Evolutionary conservation across 37 sponge, comb jelly and placozoan species (phyloP).

Genomic region (Agelas oroides): DNA sequence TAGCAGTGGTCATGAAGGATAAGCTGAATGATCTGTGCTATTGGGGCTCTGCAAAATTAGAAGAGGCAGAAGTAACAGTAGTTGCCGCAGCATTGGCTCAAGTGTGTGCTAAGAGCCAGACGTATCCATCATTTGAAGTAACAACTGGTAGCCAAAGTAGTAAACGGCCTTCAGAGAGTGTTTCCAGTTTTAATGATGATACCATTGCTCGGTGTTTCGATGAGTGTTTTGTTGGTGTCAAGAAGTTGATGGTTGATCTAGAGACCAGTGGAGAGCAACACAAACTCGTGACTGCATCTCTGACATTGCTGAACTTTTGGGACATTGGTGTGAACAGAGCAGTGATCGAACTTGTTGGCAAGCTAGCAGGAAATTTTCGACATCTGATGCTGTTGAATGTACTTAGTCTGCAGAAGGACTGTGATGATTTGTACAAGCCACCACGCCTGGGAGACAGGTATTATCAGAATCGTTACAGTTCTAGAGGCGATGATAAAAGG

Average conservation of each 20-base stretch:
- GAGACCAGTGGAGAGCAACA: not conserved
- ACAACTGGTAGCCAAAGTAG: too few species aligned
- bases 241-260: not conserved
- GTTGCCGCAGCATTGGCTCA: too few species aligned
- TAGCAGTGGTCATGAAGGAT: too few species aligned
- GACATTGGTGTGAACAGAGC: constrained; percentile 2
- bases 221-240: not conserved
- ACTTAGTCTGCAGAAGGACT: not conserved
- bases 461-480: not conserved
- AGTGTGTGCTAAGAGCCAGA: too few species aligned
- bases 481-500: not conserved
- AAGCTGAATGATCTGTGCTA: too few species aligned
- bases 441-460: not conserved
- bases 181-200: not conserved
- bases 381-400: not conserved
- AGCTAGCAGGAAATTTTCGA: not conserved
- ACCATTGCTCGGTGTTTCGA: not conserved
- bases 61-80: too few species aligned
- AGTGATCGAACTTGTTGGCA: not conserved
- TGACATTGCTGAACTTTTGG: not conserved
- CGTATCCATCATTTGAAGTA: too few species aligned
- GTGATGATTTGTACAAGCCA: not conserved
- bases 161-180: not conserved
- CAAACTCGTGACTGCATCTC: not conserved
- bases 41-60: too few species aligned